These are phyloP conservation scores for Anoplolepis gracilipes DNA, from an alignment of 1,140 invertebrate genomes.

Conservation along the genomic window DNA sequence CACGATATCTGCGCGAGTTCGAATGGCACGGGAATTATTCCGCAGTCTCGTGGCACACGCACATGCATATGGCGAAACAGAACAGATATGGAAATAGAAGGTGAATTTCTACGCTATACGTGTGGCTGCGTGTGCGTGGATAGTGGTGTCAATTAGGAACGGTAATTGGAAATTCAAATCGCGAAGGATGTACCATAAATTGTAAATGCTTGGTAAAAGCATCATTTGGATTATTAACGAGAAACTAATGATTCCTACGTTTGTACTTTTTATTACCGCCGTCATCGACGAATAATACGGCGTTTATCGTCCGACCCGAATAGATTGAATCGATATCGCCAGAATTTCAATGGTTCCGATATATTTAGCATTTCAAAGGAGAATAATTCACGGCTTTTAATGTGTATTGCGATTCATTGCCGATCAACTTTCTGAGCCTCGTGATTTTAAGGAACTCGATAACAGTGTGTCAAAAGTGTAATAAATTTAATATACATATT, in stretches of 20 bases:
- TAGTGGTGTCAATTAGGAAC: conserved; percentile 51
- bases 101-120: background rate
- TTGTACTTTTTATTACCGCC: background rate
- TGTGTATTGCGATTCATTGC: background rate
- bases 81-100: conserved; percentile 31
- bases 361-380: background rate
- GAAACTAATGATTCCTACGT: conserved; percentile 11
- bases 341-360: too few relatives aligned
- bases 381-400: background rate
- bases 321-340: background rate
- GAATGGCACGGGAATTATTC: conserved; percentile 25
- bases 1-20: background rate
- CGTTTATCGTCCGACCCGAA: background rate
- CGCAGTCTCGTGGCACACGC: background rate
- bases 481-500: too few relatives aligned
- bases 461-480: too few relatives aligned
- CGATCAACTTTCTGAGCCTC: background rate
- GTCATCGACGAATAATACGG: too few relatives aligned
- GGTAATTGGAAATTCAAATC: conserved; percentile 51
- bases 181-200: conserved; percentile 11
- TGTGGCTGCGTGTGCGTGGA: background rate
- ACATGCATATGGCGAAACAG: background rate
- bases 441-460: conserved; percentile 5
- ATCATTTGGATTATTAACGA: background rate
- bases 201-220: background rate